A percentile compares a stretch with the other conserved stretches of the same genome.
Conservation (phyloP, 2,797 vertebrate species). For the Bovichtus variegatus region DNA sequence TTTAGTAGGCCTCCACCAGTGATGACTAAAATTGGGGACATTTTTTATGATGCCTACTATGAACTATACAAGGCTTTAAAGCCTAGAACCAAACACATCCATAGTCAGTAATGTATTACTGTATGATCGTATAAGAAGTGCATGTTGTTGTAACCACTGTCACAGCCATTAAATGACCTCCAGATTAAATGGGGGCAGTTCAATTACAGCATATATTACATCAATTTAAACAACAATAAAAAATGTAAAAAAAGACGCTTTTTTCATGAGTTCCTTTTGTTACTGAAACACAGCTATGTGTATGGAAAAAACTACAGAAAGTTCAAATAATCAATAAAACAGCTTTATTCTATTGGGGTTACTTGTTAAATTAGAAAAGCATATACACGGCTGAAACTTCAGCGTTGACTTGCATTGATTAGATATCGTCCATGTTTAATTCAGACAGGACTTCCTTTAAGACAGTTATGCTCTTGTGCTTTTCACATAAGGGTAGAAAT, state of each 20-base stretch:
- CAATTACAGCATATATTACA: not conserved
- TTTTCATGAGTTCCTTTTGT: not conserved
- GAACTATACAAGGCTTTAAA: slow-evolving; percentile 33
- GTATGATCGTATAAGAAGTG: slow-evolving; percentile 18
- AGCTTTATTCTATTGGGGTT: not conserved
- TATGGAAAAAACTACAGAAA: not conserved
- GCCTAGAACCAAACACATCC: slow-evolving; percentile 18
- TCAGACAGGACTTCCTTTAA: not conserved
- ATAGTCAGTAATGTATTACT: slow-evolving; percentile 34
- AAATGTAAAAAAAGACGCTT: too few species aligned
- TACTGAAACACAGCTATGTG: not conserved
- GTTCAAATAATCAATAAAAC: not conserved
- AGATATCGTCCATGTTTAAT: slow-evolving; percentile 5
- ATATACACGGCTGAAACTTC: not conserved
- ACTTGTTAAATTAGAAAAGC: slow-evolving; percentile 12
- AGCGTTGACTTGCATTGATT: not conserved
- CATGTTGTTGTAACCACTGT: slow-evolving; percentile 29
- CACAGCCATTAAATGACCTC: not conserved
- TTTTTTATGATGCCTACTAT: slow-evolving; percentile 7
- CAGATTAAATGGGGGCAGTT: not conserved
- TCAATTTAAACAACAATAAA: too few species aligned
- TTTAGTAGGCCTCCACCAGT: not conserved
- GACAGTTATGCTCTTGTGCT: not conserved
- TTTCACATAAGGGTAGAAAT: not conserved
- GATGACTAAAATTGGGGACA: slow-evolving; percentile 21